Base-by-base conservation (phyloP, 2,888 invertebrate genomes). In the Drosophila limbata region DNA sequence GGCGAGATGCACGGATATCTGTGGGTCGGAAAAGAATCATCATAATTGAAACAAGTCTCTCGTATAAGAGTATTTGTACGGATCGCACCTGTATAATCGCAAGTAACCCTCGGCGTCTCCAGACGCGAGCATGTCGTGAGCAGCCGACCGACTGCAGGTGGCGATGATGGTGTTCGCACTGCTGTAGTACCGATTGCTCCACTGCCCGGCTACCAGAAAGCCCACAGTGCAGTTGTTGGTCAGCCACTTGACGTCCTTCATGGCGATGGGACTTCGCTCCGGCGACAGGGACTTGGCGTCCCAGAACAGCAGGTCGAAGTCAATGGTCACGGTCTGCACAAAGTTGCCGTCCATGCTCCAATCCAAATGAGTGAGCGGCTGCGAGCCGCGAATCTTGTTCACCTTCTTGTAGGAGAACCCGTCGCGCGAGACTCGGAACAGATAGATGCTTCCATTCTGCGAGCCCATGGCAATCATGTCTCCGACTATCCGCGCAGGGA, bases 61-160 rank as follows among this genome's bases (percentile, higher is more conserved):
- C n/a, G n/a, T n/a, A n/a, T 17, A 13, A 47, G 10, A 17, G 6
- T 13, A 11, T 1, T 3, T 17, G 15, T 33, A 21, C 11, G 8
- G n/a, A 11, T n/a, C 21, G 81, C 91, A 96, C 94, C 96, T 96
- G 93, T 97, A 98, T 48, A 98, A 93, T 57, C 97, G 94, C 17
- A 98, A 92, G 90, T 97, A 96, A 33, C 98, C 98, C 90, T 97
- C 97, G n/a, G 96, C 95, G 90, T 98, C 98, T 8, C 98, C 98
- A 44, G 96, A 95, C 33, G 96, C 95, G 2, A 98, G 93, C 80
- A 97, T 94, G 89, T 98, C 97, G 74, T 97, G 96, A 5, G 96
- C 96, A 0, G 96, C 95, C 13, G 97, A 96, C 72, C 97, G 94
- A 92, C 96, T 96, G 10, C 96, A 96, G 2, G 97, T 96, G 44